Conservation (phyloP, 2,113 vertebrate species). For the Falco punctatus region DNA sequence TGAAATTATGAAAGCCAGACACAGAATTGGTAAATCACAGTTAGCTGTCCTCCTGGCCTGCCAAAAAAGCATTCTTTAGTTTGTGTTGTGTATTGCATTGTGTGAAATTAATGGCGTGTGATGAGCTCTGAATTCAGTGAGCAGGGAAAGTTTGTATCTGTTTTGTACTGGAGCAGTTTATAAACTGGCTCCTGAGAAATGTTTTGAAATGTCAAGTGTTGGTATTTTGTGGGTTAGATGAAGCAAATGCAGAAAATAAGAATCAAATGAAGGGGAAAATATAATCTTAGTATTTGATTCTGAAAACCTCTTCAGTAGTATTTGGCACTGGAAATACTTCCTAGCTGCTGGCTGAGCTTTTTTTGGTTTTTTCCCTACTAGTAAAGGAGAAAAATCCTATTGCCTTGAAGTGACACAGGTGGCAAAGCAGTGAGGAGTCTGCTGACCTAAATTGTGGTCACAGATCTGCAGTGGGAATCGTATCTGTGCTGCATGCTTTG, state of each 20-base stretch:
- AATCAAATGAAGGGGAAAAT: neutral
- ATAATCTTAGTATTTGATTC: neutral
- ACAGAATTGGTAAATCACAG: neutral
- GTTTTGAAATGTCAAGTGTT: slow-evolving; percentile 29
- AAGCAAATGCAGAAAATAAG: neutral
- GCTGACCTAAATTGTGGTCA: neutral
- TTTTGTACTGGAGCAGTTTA: neutral
- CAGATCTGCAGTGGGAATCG: neutral
- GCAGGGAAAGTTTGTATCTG: slow-evolving; percentile 40
- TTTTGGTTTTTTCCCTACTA: neutral
- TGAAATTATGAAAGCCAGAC: neutral
- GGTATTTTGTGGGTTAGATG: neutral
- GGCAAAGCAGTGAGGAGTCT: slow-evolving; percentile 18
- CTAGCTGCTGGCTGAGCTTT: neutral
- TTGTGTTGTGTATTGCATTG: slow-evolving; percentile 12
- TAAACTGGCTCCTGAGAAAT: neutral
- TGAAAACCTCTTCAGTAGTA: neutral
- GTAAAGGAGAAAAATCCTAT: neutral
- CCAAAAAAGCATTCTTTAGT: slow-evolving; percentile 42
- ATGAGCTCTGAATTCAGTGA: slow-evolving; percentile 11
- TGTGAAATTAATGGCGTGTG: slow-evolving; percentile 37
- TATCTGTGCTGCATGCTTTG: neutral
- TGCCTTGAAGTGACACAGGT: neutral
- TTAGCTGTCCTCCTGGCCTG: neutral
- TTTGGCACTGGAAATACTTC: neutral